Conservation (phyloP, 2,888 invertebrate species). For the Callyntrura guangdongensis region DNA sequence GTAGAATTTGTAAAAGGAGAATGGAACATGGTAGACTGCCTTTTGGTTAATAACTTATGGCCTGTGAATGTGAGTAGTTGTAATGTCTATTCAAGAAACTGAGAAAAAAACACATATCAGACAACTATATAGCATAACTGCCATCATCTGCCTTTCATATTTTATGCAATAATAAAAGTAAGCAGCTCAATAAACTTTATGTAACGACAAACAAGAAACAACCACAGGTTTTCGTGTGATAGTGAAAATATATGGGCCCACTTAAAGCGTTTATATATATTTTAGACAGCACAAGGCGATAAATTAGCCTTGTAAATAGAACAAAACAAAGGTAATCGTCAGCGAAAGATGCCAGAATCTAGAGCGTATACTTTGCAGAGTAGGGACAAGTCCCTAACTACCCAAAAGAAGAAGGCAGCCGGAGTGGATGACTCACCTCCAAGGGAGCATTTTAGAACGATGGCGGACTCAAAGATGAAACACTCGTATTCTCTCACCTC, state of each 20-base stretch:
- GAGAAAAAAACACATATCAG: not conserved
- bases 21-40: slow-evolving; percentile 27
- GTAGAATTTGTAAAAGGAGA: slow-evolving; percentile 10
- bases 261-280: not conserved
- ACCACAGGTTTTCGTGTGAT: slow-evolving; percentile 32
- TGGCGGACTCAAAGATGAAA: slow-evolving; percentile 83
- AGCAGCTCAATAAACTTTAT: slow-evolving; percentile 64
- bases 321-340: not conserved
- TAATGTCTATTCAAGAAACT: slow-evolving; percentile 24
- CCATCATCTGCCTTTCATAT: slow-evolving; percentile 43
- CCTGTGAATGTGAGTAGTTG: not conserved
- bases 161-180: slow-evolving; percentile 47
- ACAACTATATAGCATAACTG: slow-evolving; percentile 39
- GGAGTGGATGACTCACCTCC: slow-evolving; percentile 71
- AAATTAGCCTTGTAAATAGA: slow-evolving; percentile 53
- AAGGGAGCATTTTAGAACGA: slow-evolving; percentile 76
- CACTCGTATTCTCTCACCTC: slow-evolving; percentile 83
- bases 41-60: slow-evolving; percentile 53
- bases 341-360: slow-evolving; percentile 65
- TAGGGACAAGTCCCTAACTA: slow-evolving; percentile 71
- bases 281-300: slow-evolving; percentile 15
- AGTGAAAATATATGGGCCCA: slow-evolving; percentile 41
- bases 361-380: slow-evolving; percentile 68
- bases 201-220: slow-evolving; percentile 37
- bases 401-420: slow-evolving; percentile 65